A percentile compares a stretch with the other conserved stretches of the same genome.
These are phyloP conservation scores for Psylliodes chrysocephalus DNA, from an alignment of 2,888 invertebrate species.

Conservation along the genomic window DNA sequence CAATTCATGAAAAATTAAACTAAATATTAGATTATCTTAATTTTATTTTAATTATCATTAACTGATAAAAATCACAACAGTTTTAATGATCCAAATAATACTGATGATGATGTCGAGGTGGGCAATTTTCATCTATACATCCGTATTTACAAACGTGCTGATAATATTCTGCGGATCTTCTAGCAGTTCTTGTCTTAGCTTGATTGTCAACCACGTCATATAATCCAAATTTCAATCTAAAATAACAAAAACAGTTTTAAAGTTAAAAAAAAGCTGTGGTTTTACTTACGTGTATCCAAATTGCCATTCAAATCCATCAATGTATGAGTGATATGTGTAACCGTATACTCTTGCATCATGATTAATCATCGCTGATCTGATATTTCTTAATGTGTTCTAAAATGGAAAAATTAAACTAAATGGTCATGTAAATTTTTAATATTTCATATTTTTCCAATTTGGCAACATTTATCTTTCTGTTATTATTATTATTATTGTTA, in stretches of 20 bases:
- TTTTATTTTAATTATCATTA: too few species aligned
- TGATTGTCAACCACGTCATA: background rate
- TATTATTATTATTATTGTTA: too few species aligned
- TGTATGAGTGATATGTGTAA: background rate
- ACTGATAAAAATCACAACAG: too few species aligned
- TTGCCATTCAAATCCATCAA: constrained; percentile 1
- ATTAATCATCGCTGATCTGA: background rate
- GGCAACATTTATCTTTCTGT: too few species aligned
- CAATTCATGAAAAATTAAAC: too few species aligned
- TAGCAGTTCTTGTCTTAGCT: background rate
- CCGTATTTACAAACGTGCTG: background rate
- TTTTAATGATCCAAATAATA: too few species aligned
- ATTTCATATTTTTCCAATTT: too few species aligned
- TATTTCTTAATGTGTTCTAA: background rate
- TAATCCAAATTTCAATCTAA: background rate
- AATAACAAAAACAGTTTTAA: background rate
- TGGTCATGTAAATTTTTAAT: too few species aligned
- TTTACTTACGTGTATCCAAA: constrained; percentile 8
- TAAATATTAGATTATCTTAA: too few species aligned
- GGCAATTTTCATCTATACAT: background rate
- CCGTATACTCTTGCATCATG: constrained; percentile 1
- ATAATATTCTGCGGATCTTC: background rate
- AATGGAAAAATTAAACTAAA: too few species aligned
- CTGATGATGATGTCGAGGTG: background rate
- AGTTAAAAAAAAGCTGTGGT: too few species aligned